Percentiles rank a stretch among this genome's conserved stretches.
phyloP scores from a whole-genome alignment of 2,888 invertebrate species.

The Cistogaster globosa region DNA sequence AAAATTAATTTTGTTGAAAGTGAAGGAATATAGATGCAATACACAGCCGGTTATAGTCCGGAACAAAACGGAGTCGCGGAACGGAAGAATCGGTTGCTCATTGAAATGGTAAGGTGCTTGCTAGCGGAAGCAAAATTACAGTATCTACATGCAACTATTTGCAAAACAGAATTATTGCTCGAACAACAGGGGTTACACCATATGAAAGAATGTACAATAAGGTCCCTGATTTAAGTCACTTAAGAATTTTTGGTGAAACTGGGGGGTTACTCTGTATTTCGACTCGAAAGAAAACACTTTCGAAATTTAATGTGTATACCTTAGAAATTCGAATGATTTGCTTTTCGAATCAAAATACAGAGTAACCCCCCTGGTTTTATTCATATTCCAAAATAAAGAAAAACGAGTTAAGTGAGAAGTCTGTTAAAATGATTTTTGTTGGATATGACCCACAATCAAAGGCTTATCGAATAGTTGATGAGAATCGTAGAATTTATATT shows the following conservation, averaged over 20 bases:
- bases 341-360: no score
- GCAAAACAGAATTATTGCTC: slow-evolving; percentile 17
- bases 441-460: slow-evolving; percentile 25
- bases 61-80: slow-evolving; percentile 21
- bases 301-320: no score
- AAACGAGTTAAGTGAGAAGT: not conserved
- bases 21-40: slow-evolving; percentile 19
- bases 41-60: slow-evolving; percentile 34
- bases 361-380: no score
- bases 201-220: slow-evolving; percentile 6
- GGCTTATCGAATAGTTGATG: slow-evolving; percentile 22
- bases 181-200: not conserved
- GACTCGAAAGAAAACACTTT: no score
- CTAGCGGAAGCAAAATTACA: no score
- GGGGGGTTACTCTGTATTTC: no score
- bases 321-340: no score
- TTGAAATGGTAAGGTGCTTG: slow-evolving; percentile 67
- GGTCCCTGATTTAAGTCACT: slow-evolving; percentile 17
- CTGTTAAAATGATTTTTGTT: slow-evolving; percentile 1
- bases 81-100: slow-evolving; percentile 60
- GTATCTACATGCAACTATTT: no score
- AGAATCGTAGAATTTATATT: not conserved
- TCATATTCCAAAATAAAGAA: slow-evolving; percentile 7
- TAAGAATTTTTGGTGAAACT: slow-evolving; percentile 15
- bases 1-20: slow-evolving; percentile 1